These are phyloP conservation scores for Antheraea assamensis DNA, from an alignment of 2,888 invertebrate species.

Conservation along the genomic window DNA sequence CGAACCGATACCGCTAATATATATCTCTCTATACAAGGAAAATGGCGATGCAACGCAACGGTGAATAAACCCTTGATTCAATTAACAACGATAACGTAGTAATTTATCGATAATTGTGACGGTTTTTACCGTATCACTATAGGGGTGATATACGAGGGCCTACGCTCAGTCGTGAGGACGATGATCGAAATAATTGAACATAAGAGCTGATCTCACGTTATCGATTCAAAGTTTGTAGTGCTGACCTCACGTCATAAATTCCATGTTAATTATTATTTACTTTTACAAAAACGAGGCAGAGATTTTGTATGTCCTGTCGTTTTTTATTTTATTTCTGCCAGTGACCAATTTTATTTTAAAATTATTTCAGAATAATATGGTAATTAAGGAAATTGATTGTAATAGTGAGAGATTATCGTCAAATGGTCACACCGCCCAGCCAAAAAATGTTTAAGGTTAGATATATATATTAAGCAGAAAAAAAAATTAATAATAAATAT, in stretches of 20 bases:
- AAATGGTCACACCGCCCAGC: slow-evolving; percentile 59
- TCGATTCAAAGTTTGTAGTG: not conserved
- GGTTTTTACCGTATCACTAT: not conserved
- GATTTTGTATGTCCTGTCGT: not conserved
- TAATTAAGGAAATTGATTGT: not conserved
- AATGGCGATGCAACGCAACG: not conserved
- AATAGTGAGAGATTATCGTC: slow-evolving; percentile 42
- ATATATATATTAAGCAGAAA: slow-evolving; percentile 63
- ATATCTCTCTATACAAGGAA: not conserved
- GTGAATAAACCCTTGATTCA: slow-evolving; percentile 13
- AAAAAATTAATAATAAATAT: slow-evolving; percentile 35
- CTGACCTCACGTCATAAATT: not conserved
- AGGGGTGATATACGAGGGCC: not conserved
- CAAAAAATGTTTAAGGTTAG: slow-evolving; percentile 68
- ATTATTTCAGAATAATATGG: not conserved
- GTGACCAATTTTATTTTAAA: not conserved
- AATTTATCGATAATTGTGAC: not conserved
- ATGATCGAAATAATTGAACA: no score
- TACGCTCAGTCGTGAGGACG: not conserved
- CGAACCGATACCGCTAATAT: not conserved
- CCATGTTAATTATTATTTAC: not conserved
- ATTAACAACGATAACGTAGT: not conserved
- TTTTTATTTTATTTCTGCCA: not conserved
- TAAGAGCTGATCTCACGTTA: not conserved
- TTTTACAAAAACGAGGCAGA: not conserved